Percentiles rank a stretch among this genome's conserved stretches.
Conservation (phyloP, 2,888 invertebrate species). For the Campaea margaritaria region DNA sequence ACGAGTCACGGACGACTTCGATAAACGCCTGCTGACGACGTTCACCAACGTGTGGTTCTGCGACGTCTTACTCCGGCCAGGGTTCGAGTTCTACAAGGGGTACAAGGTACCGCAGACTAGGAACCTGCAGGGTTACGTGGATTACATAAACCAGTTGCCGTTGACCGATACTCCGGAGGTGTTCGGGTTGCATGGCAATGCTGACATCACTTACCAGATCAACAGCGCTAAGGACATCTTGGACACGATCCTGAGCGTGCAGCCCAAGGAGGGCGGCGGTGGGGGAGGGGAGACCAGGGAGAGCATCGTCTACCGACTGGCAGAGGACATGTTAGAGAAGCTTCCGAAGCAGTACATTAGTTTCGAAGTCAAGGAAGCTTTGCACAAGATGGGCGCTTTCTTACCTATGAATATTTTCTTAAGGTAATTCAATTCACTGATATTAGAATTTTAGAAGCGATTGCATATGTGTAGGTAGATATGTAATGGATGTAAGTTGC, state of each 20-base stretch:
- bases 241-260: constrained; percentile 97
- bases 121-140: constrained; percentile 91
- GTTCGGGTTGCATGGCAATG: constrained; percentile 98
- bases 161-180: constrained; percentile 96
- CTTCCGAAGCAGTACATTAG: constrained; percentile 93
- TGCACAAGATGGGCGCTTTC: constrained; percentile 96
- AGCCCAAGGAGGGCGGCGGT: constrained; percentile 97
- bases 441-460: too few relatives aligned
- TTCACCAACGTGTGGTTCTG: constrained; percentile 98
- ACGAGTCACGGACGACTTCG: constrained; percentile 98
- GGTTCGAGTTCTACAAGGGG: constrained; percentile 97
- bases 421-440: constrained; percentile 65
- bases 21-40: constrained; percentile 95
- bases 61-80: constrained; percentile 93
- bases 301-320: constrained; percentile 95
- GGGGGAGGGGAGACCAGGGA: constrained; percentile 97
- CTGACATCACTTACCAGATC: constrained; percentile 98
- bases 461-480: too few relatives aligned
- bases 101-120: constrained; percentile 96
- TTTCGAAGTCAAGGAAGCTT: constrained; percentile 95
- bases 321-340: constrained; percentile 94
- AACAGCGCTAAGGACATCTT: constrained; percentile 97
- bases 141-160: constrained; percentile 94
- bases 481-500: too few relatives aligned
- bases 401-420: constrained; percentile 98